Evolutionary conservation across 2,797 vertebrate genomes (phyloP).

Genomic region (Peromyscus attwateri): DNA sequence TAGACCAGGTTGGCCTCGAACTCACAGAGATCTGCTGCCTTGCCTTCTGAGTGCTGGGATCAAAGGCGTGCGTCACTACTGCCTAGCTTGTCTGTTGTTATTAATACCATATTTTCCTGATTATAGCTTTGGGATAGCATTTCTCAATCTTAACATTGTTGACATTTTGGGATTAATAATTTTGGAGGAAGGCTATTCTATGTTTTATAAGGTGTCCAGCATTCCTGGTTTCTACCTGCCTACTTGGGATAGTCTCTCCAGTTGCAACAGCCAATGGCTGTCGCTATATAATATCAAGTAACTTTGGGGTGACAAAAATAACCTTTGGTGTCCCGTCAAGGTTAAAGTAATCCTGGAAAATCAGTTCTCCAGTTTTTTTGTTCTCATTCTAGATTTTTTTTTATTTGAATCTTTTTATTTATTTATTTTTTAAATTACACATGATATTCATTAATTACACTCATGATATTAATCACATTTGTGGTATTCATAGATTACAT

Average conservation of each 20-base stretch:
- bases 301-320: background rate
- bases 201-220: background rate
- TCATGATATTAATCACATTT: too few species aligned
- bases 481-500: too few species aligned
- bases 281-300: background rate
- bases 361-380: background rate
- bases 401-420: too few species aligned
- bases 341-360: slow-evolving; percentile 18
- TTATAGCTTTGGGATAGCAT: slow-evolving; percentile 38
- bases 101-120: background rate
- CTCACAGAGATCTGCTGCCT: background rate
- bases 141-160: slow-evolving; percentile 15
- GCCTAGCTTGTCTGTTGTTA: background rate
- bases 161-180: background rate
- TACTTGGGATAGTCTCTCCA: background rate
- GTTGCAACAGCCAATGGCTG: background rate
- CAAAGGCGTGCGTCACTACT: background rate
- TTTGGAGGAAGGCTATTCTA: background rate
- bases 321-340: background rate
- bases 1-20: too few species aligned
- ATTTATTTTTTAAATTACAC: too few species aligned
- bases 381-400: slow-evolving; percentile 42
- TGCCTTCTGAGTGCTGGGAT: background rate
- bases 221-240: background rate
- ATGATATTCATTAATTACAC: too few species aligned